Evolutionary conservation across 1,140 invertebrate species (phyloP).

Genomic region (Conus ventricosus): DNA sequence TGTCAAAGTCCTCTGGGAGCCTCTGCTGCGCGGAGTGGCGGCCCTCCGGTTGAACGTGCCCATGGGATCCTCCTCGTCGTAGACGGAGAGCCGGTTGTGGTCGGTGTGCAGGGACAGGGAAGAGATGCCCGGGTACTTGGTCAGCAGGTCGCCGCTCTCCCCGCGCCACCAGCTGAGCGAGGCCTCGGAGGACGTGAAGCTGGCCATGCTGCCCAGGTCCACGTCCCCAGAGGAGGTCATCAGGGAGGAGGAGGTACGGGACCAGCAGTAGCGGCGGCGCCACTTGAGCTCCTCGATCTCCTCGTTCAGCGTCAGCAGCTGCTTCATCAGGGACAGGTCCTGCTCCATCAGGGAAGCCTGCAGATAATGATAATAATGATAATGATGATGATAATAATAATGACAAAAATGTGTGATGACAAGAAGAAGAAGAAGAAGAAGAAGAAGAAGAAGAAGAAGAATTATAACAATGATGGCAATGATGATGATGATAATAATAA

Average conservation of each 20-base stretch:
- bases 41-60: constrained; percentile 41
- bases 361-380: constrained; percentile 31
- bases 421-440: too few species aligned
- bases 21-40: constrained; percentile 10
- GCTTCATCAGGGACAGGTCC: constrained; percentile 64
- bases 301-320: constrained; percentile 64
- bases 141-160: constrained; percentile 31
- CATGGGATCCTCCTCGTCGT: constrained; percentile 43
- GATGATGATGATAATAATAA: too few species aligned
- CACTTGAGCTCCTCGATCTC: constrained; percentile 66
- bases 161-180: constrained; percentile 29
- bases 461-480: too few species aligned
- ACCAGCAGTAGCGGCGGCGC: constrained; percentile 50
- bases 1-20: neutral
- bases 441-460: too few species aligned
- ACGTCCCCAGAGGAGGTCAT: constrained; percentile 34
- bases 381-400: too few species aligned
- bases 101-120: constrained; percentile 43
- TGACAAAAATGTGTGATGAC: too few species aligned
- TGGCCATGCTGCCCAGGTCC: constrained; percentile 39
- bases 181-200: constrained; percentile 49
- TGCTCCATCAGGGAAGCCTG: constrained; percentile 65
- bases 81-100: constrained; percentile 31
- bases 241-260: constrained; percentile 31
- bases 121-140: constrained; percentile 49